Base-by-base conservation (phyloP, 2,113 vertebrate species). In the Apus apus region DNA sequence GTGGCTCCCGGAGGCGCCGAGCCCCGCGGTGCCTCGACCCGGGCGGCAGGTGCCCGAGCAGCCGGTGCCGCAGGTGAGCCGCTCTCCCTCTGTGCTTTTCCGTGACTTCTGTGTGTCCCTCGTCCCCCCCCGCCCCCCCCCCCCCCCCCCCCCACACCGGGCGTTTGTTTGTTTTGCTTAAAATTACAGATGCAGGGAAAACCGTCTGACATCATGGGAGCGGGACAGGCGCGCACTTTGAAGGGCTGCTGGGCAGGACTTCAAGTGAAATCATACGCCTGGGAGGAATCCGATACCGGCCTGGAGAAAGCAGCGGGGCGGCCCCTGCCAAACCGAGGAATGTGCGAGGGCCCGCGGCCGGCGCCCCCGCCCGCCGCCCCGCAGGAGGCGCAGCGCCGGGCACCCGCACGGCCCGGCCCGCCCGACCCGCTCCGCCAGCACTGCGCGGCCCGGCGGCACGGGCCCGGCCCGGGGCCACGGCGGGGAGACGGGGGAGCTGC, bases 241-340 rank as follows among this genome's bases (percentile, higher is more conserved):
- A 98, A 98, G 97, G 97, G 97, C 97, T 98, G 97, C 97, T 97
- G 98, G 98, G 98, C 98, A 98, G 97, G 95, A 98, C 98, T 98
- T 98, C 98, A 98, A 98, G 98, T 98, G 97, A 98, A 98, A 98
- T 98, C 98, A 97, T 98, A 98, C 97, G 97, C 98, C 97, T 96
- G 97, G 96, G 97, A 98, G 98, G 98, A 98, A 98, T 96, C 97
- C 96, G 98, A 98, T 98, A 98, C 97, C 88, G 98, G 97, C 97
- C 97, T 94, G 97, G 97, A 97, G 97, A 98, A 98, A 98, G 98
- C 98, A 97, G 97, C 98, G 95, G 97, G 96, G 97, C 96, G 92
- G 97, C 95, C 95, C 95, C 95, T 98, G 98, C 98, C 98, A 98
- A 98, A 97, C 97, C 97, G 38, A 97, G 97, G 98, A 98, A 98